Evolutionary conservation across 1,140 invertebrate species (phyloP).

Genomic region (Pachypeltis micranthus): DNA sequence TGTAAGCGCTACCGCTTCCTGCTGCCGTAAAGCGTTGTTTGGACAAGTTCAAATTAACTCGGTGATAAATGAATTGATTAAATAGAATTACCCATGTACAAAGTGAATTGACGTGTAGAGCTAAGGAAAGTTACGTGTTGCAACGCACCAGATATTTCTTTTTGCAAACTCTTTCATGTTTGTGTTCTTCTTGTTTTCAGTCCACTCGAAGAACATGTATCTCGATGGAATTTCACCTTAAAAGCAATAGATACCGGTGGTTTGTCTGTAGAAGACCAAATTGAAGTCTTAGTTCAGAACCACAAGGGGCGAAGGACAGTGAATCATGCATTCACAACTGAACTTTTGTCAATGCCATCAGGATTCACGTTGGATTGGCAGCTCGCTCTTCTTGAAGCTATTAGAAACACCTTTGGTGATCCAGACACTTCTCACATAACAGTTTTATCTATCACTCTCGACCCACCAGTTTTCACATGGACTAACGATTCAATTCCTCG

Average conservation of each 20-base stretch:
- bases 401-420: slow-evolving; percentile 56
- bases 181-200: slow-evolving; percentile 37
- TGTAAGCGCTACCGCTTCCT: no score
- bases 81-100: no score
- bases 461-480: slow-evolving; percentile 60
- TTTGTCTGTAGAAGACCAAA: slow-evolving; percentile 48
- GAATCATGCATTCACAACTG: slow-evolving; percentile 68
- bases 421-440: slow-evolving; percentile 52
- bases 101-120: no score
- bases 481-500: slow-evolving; percentile 75
- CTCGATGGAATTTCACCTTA: slow-evolving; percentile 67
- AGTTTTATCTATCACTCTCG: slow-evolving; percentile 46
- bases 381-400: slow-evolving; percentile 48
- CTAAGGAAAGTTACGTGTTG: no score
- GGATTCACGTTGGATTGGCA: slow-evolving; percentile 30
- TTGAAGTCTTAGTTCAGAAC: slow-evolving; percentile 72
- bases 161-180: no score
- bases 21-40: no score
- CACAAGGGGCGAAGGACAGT: slow-evolving; percentile 59
- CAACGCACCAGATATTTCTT: no score
- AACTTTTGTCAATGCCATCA: slow-evolving; percentile 1
- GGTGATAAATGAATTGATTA: no score
- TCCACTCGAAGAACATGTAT: slow-evolving; percentile 71
- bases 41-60: no score
- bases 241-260: slow-evolving; percentile 66